Conservation (phyloP, 2,113 vertebrate genomes). For the Anguilla rostrata region DNA sequence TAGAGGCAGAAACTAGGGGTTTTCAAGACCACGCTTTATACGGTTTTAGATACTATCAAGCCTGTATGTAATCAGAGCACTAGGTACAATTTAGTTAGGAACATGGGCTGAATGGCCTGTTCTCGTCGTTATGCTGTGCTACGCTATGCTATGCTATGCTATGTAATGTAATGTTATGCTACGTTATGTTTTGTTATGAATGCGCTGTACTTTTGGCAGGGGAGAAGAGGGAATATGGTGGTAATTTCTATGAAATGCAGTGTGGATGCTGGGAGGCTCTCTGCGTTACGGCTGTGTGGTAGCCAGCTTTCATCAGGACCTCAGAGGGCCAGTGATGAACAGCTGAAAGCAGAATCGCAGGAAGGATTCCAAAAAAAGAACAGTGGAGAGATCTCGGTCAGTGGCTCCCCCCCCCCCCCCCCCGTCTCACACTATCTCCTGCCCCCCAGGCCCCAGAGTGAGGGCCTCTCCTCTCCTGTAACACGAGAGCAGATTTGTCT, state of each 20-base stretch:
- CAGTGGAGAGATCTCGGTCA: neutral
- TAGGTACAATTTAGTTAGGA: no score
- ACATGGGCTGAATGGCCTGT: no score
- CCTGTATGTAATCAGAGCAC: no score
- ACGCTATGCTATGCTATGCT: no score
- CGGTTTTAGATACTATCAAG: no score
- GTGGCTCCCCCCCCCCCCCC: neutral
- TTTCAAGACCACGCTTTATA: no score
- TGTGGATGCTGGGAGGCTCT: neutral
- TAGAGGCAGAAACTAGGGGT: no score
- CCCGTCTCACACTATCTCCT: neutral
- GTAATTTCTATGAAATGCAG: constrained; percentile 1
- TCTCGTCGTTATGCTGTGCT: no score
- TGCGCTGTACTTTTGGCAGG: neutral
- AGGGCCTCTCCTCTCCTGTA: neutral
- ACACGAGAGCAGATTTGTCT: neutral
- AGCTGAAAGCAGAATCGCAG: neutral
- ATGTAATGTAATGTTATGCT: no score
- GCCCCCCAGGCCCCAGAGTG: neutral
- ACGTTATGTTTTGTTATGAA: no score
- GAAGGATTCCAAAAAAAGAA: neutral
- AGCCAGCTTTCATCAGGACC: neutral
- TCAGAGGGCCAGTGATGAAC: neutral
- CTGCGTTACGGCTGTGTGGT: neutral
- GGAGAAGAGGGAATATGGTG: constrained; percentile 20